Percentiles rank a stretch among this genome's conserved stretches.
Evolutionary conservation across 2,113 vertebrate genomes (phyloP).

Genomic region (Dolichotis patagonum): DNA sequence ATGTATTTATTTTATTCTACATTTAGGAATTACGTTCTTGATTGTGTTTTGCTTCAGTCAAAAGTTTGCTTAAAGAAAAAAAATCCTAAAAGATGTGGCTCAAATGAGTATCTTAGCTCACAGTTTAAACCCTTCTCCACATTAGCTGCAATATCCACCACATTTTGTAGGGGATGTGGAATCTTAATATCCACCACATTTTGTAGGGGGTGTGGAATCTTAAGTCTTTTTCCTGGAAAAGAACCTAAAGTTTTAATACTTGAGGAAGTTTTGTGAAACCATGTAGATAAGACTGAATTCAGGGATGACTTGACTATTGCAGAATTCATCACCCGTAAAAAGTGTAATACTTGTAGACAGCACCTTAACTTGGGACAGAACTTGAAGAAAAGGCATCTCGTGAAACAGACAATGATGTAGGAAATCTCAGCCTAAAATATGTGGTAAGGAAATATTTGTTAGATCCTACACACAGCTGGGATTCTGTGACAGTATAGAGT

Average conservation of each 20-base stretch:
- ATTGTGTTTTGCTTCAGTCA: not conserved
- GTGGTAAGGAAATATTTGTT: not conserved
- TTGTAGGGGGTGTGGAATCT: not conserved
- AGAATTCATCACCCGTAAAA: not conserved
- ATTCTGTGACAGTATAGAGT: not conserved
- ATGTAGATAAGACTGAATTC: not conserved
- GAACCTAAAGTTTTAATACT: not conserved
- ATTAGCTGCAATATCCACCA: not conserved
- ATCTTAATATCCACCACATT: not conserved
- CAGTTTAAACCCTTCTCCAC: not conserved
- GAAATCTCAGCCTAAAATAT: not conserved
- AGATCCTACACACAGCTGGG: not conserved
- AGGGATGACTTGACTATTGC: not conserved
- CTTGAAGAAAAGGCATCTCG: not conserved
- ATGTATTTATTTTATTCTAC: not conserved
- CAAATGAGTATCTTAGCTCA: not conserved
- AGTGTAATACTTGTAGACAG: too few species aligned
- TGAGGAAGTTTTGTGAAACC: not conserved
- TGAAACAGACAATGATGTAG: not conserved
- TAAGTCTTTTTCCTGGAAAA: not conserved
- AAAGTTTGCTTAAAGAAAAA: not conserved
- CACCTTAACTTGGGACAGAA: not conserved
- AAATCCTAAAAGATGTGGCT: not conserved
- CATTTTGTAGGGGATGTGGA: not conserved
- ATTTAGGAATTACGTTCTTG: not conserved